A percentile compares a stretch with the other conserved stretches of the same genome.
These are phyloP conservation scores for Autographa pulchrina DNA, from an alignment of 2,888 invertebrate species.

Conservation along the genomic window DNA sequence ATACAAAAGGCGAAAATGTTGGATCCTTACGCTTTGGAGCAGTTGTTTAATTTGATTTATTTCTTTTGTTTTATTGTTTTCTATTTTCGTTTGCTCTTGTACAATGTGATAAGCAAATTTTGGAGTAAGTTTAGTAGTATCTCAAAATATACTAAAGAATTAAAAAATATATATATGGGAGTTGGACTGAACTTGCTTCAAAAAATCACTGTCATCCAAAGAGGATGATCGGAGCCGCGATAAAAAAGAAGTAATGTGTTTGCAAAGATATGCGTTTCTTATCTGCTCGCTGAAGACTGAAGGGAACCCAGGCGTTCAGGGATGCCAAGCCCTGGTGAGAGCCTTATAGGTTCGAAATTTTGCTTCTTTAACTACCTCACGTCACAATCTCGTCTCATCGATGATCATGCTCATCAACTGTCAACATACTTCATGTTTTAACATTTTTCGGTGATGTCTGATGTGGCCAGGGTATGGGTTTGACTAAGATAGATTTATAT, in stretches of 20 bases:
- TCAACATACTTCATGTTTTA: slow-evolving; percentile 47
- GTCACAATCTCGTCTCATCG: slow-evolving; percentile 63
- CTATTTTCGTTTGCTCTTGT: slow-evolving; percentile 70
- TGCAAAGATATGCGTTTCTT: slow-evolving; percentile 89
- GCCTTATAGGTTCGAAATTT: slow-evolving; percentile 89
- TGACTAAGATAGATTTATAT: slow-evolving; percentile 51
- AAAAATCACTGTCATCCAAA: slow-evolving; percentile 67
- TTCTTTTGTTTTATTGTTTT: slow-evolving; percentile 56
- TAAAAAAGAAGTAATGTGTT: slow-evolving; percentile 85
- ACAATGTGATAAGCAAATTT: slow-evolving; percentile 62
- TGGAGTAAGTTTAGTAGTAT: slow-evolving; percentile 65
- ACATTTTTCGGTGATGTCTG: slow-evolving; percentile 57
- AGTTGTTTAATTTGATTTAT: slow-evolving; percentile 52
- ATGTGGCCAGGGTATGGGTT: slow-evolving; percentile 48
- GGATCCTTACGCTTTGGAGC: slow-evolving; percentile 73
- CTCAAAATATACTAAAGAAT: background rate
- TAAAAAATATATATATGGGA: slow-evolving; percentile 31
- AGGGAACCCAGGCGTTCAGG: slow-evolving; percentile 89
- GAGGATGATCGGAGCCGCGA: slow-evolving; percentile 72
- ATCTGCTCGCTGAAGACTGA: slow-evolving; percentile 89
- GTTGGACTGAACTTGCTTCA: slow-evolving; percentile 66
- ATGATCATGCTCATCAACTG: slow-evolving; percentile 57
- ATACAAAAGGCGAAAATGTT: slow-evolving; percentile 33
- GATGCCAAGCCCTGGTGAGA: slow-evolving; percentile 90
- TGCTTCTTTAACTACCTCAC: slow-evolving; percentile 81